These are phyloP conservation scores for Excalfactoria chinensis DNA, from an alignment of 2,113 vertebrate genomes.

Conservation along the genomic window DNA sequence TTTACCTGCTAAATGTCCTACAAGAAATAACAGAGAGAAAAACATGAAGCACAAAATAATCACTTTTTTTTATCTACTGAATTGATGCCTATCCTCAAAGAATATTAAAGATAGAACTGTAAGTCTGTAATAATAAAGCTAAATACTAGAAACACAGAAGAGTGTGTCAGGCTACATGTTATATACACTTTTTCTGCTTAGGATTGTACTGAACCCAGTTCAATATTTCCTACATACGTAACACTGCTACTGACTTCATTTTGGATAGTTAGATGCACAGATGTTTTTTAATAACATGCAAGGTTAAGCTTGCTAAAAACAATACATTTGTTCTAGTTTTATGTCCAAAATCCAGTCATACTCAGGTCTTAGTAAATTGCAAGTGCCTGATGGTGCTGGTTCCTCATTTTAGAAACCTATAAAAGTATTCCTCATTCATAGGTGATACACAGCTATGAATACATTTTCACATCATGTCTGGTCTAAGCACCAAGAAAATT, in stretches of 20 bases:
- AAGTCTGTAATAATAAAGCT: not conserved
- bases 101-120: not conserved
- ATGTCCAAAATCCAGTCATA: not conserved
- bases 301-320: not conserved
- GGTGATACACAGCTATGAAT: not conserved
- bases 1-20: not conserved
- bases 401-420: not conserved
- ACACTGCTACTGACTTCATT: not conserved
- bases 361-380: not conserved
- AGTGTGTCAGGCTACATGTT: not conserved
- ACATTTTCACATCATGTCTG: accelerated
- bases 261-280: not conserved
- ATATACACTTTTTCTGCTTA: not conserved
- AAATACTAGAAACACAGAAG: not conserved
- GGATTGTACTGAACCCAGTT: not conserved
- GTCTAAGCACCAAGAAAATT: not conserved
- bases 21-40: not conserved
- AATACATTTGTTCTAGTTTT: not conserved
- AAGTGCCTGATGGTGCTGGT: not conserved
- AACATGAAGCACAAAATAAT: not conserved
- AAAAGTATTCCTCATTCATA: not conserved
- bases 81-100: not conserved
- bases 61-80: not conserved
- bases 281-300: not conserved
- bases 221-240: not conserved